These are phyloP conservation scores for Heliconius melpomene DNA, from an alignment of 1,140 invertebrate genomes.

Conservation along the genomic window DNA sequence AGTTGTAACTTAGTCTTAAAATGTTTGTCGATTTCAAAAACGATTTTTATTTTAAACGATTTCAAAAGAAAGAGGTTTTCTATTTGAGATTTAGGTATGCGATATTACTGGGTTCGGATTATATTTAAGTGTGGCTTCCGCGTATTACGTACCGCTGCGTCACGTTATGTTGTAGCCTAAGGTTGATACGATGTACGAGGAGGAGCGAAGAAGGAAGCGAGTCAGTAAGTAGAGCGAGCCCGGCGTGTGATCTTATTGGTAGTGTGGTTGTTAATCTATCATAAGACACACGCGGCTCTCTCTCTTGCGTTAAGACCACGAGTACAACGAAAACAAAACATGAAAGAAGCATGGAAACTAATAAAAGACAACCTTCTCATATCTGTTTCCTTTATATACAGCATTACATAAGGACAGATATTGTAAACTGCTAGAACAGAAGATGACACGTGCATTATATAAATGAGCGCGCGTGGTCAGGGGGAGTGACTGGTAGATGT, in stretches of 20 bases:
- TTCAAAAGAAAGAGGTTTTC: no score
- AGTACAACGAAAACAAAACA: neutral
- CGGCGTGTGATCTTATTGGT: conserved; percentile 87
- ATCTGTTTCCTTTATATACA: neutral
- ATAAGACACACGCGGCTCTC: conserved; percentile 90
- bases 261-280: conserved; percentile 84
- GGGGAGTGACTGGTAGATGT: no score
- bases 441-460: no score
- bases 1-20: neutral
- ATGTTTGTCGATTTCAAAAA: no score
- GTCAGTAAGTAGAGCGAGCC: conserved; percentile 76
- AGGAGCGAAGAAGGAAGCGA: conserved; percentile 19
- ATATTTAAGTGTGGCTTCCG: no score
- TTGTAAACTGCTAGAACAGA: no score
- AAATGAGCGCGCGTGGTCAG: no score
- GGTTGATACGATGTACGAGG: neutral
- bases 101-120: no score
- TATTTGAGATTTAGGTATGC: no score
- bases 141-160: no score
- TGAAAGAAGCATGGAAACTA: neutral
- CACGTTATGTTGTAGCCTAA: no score
- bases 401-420: neutral
- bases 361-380: neutral
- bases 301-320: conserved; percentile 32
- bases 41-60: no score